Evolutionary conservation across 2,888 invertebrate species (phyloP), one percentile per base, ranked within the genome.

Genomic region (Trypoxylon attenuatum): DNA sequence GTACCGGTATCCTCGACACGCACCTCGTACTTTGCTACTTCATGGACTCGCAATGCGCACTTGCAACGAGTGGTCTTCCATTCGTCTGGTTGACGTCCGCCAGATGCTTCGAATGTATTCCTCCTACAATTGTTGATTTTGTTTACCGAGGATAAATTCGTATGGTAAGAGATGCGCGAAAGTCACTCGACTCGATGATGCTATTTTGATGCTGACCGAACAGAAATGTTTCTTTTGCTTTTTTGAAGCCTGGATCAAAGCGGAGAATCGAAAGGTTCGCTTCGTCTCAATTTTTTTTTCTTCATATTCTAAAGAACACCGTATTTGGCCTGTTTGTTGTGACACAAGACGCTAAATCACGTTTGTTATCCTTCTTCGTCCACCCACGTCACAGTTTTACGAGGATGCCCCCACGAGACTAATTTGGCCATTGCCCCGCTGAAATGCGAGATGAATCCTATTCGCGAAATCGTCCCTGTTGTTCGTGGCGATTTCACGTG

Each of bases 1-100:
- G n/a, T n/a, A n/a, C n/a, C n/a, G n/a, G n/a, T n/a, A n/a, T 77
- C 76, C 77, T 60, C 73, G 15, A 59, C 55, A 59, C n/a, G 59
- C 56, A 45, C 50, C 27, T n/a, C 19, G 23, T 10, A 19, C 50
- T 46, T 57, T 41, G 62, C 57, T 29, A 56, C 39, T 61, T 61
- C 29, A 50, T 38, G 60, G 38, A 22, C 27, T 56, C 50, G 55
- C n/a, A n/a, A n/a, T n/a, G n/a, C n/a, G n/a, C n/a, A n/a, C n/a
- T n/a, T n/a, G n/a, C n/a, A n/a, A n/a, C n/a, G n/a, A n/a, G n/a
- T n/a, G n/a, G n/a, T n/a, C n/a, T n/a, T n/a, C n/a, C n/a, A n/a
- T n/a, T n/a, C n/a, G n/a, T n/a, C n/a, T n/a, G n/a, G n/a, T n/a
- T n/a, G n/a, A n/a, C n/a, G n/a, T n/a, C n/a, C n/a, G n/a, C n/a